Percentiles rank a stretch among this genome's conserved stretches.
phyloP scores from a whole-genome alignment of 1,140 invertebrate species.

The Zaprionus africanus region DNA sequence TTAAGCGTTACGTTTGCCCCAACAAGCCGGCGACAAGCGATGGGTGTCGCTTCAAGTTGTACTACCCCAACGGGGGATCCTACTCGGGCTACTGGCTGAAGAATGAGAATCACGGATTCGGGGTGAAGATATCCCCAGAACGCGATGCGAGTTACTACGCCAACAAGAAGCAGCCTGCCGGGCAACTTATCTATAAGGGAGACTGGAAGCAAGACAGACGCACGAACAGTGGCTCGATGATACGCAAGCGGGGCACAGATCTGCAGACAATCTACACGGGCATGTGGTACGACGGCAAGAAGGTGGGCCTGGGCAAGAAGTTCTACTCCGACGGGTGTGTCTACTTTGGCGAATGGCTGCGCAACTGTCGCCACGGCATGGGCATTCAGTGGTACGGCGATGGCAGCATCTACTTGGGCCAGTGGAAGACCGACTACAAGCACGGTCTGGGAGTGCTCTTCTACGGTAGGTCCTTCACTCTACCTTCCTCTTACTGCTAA shows the following conservation, averaged over 20 bases:
- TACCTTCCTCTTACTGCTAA: too few relatives aligned
- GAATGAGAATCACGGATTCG: constrained; percentile 63
- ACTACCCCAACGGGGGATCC: constrained; percentile 64
- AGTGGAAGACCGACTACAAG: constrained; percentile 80
- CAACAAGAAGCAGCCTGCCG: constrained; percentile 49
- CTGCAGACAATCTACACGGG: constrained; percentile 84
- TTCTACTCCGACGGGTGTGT: constrained; percentile 73
- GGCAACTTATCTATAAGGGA: constrained; percentile 85
- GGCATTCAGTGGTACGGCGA: constrained; percentile 86
- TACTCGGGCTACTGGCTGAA: constrained; percentile 71
- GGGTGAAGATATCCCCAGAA: constrained; percentile 43
- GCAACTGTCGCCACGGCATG: constrained; percentile 87
- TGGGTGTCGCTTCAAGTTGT: constrained; percentile 55
- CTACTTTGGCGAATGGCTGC: constrained; percentile 84
- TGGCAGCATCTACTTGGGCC: constrained; percentile 85
- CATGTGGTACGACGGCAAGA: constrained; percentile 85
- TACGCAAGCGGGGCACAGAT: constrained; percentile 57
- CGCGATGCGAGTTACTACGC: constrained; percentile 36
- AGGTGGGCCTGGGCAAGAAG: constrained; percentile 84
- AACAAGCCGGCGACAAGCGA: constrained; percentile 60
- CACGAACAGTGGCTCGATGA: constrained; percentile 84
- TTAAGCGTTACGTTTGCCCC: constrained; percentile 50
- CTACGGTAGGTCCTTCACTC: constrained; percentile 49
- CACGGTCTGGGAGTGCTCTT: constrained; percentile 84
- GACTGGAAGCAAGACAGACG: constrained; percentile 85